Evolutionary conservation across 2,797 vertebrate genomes (phyloP), one percentile per base, ranked within the genome.

Genomic region (Aldrovandia affinis): DNA sequence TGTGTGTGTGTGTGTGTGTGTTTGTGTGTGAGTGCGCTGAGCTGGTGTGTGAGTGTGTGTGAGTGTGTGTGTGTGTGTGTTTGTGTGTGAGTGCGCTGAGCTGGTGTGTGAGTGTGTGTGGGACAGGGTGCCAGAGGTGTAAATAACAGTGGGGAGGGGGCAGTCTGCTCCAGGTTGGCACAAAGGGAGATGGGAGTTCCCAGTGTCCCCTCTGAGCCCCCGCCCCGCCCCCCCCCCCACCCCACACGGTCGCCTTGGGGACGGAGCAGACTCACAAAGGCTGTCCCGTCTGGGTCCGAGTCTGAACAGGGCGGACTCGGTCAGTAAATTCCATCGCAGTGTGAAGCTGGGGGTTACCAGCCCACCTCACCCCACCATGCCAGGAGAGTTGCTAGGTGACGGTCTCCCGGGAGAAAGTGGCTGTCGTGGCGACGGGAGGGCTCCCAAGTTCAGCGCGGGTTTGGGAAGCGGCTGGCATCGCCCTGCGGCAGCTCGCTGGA

Each of bases 341-440:
- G 55, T 59, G 14, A 81, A 55, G 42, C n/a, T 39, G 18, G 39
- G 14, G 15, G 39, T 63, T 50, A 28, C 25, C 81, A 68, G 25
- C 61, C 20, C 81, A 2, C 57, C 30, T 52, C 3, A 12, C 79
- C 79, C 89, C 89, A 89, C 89, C 83, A 89, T 88, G 87, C 91
- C 75, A 85, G 84, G 90, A 81, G 85, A 89, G 93, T 96, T 81
- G 91, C 95, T 95, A 93, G 93, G 95, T 94, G 95, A 96, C 95
- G 79, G 87, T 89, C 85, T 86, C 88, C 87, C 78, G 88, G 90
- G 91, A 89, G 89, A 91, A n/a, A 93, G 92, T 90, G 88, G 90
- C 90, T 94, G 92, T 91, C 90, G 10, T 59, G 86, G 88, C 80
- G 89, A 94, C 92, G 90, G 68, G 90, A 88, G 89, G 91, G 91